Conservation (phyloP, 2,888 invertebrate genomes). For the Cheilosia impressa region DNA sequence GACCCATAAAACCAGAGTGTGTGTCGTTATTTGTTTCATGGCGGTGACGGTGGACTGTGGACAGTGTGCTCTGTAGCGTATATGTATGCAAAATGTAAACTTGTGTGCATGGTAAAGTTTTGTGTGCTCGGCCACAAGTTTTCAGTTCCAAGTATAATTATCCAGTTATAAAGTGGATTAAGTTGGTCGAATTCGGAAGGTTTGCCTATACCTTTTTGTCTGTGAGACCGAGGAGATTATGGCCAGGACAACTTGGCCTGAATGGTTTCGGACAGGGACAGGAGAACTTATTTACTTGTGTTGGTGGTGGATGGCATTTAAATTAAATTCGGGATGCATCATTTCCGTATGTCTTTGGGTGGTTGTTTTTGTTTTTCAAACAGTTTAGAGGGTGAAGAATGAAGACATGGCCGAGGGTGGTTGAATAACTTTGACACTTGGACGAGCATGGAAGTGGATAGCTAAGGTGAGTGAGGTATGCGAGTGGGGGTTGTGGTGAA, state of each 20-base stretch:
- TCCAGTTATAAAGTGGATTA: slow-evolving; percentile 69
- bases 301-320: slow-evolving; percentile 63
- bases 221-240: neutral
- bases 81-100: slow-evolving; percentile 65
- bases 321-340: slow-evolving; percentile 68
- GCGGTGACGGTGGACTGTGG: slow-evolving; percentile 47
- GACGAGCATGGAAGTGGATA: too few species aligned
- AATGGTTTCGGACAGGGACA: slow-evolving; percentile 66
- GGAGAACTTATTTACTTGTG: slow-evolving; percentile 61
- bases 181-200: slow-evolving; percentile 60
- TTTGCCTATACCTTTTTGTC: slow-evolving; percentile 7
- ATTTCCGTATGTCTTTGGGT: slow-evolving; percentile 48
- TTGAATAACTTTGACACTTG: neutral
- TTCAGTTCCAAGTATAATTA: slow-evolving; percentile 59
- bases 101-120: slow-evolving; percentile 38
- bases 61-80: slow-evolving; percentile 2
- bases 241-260: slow-evolving; percentile 9
- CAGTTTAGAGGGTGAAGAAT: neutral
- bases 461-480: too few species aligned
- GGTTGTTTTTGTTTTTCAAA: neutral
- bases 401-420: neutral
- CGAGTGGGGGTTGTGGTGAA: too few species aligned
- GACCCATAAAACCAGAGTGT: slow-evolving; percentile 66
- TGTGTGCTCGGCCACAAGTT: slow-evolving; percentile 60
- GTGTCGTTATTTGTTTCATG: slow-evolving; percentile 66